Evolutionary conservation across 2,888 invertebrate genomes (phyloP), one percentile per base, ranked within the genome.

Genomic region (Molanna angustata): DNA sequence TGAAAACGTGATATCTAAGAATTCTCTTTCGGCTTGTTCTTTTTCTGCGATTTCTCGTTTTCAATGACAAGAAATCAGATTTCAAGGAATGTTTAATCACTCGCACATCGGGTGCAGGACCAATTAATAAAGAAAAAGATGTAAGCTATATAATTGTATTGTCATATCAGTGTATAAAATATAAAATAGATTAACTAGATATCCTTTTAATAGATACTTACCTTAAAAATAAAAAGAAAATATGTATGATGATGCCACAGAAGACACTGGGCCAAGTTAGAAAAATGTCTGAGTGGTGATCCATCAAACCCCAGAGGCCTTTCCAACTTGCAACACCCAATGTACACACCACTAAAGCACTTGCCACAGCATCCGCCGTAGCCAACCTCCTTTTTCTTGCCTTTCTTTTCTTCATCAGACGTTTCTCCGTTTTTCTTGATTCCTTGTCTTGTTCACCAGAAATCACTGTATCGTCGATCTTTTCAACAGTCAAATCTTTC

Each of bases 161-260:
- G n/a, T n/a, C n/a, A n/a, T n/a, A n/a, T n/a, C n/a, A n/a, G n/a
- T n/a, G n/a, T n/a, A n/a, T n/a, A n/a, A n/a, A n/a, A n/a, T n/a
- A n/a, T n/a, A n/a, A n/a, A n/a, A n/a, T n/a, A n/a, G n/a, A n/a
- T n/a, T n/a, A n/a, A n/a, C n/a, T n/a, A n/a, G n/a, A n/a, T n/a
- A n/a, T n/a, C n/a, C n/a, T n/a, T n/a, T 27, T 27, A 27, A 27
- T 27, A 7, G 6, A 17, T 33, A 50, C 61, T 52, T 56, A 79
- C 69, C 80, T 80, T 61, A 73, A 66, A 63, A 80, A 63, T 0
- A 82, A 76, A 55, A 85, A 81, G n/a, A 73, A 66, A 6, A 76
- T 62, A 60, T 84, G 82, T 20, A 84, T 64, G 1, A 72, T 59
- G 3, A 76, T 69, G 1, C 85, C 83, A 27, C 80, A 63, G 1